Percentiles rank a stretch among this genome's conserved stretches.
phyloP scores from a whole-genome alignment of 2,888 invertebrate species.

The Acrobasis consociella region DNA sequence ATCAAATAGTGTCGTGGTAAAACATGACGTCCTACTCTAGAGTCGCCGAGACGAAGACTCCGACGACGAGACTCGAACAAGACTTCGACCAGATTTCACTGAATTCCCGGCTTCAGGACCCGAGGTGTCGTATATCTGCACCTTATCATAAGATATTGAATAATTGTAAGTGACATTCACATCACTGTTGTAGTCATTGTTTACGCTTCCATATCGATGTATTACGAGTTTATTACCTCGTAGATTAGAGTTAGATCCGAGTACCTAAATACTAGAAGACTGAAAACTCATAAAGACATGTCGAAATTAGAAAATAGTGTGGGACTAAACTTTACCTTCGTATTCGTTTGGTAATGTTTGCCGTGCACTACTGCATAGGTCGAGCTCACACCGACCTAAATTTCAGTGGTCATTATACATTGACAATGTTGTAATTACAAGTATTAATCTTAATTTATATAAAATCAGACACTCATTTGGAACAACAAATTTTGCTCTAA shows the following conservation, averaged over 20 bases:
- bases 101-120: no score
- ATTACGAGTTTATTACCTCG: neutral
- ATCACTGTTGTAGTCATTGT: conserved; percentile 10
- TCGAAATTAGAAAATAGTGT: conserved; percentile 2
- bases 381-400: no score
- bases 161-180: conserved; percentile 1
- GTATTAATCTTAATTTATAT: no score
- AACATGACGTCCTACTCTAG: neutral
- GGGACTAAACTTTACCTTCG: no score
- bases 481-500: no score
- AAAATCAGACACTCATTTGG: no score
- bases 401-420: no score
- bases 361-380: no score
- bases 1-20: neutral
- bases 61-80: neutral
- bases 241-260: neutral
- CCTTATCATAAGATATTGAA: neutral
- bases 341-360: no score
- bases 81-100: neutral
- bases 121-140: neutral
- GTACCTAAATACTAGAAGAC: conserved; percentile 15
- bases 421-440: no score
- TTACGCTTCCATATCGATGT: conserved; percentile 6
- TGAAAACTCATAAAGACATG: conserved; percentile 14
- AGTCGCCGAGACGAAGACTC: neutral